Evolutionary conservation across 2,797 vertebrate genomes (phyloP), one percentile per base, ranked within the genome.

Genomic region (Podarcis lilfordi): DNA sequence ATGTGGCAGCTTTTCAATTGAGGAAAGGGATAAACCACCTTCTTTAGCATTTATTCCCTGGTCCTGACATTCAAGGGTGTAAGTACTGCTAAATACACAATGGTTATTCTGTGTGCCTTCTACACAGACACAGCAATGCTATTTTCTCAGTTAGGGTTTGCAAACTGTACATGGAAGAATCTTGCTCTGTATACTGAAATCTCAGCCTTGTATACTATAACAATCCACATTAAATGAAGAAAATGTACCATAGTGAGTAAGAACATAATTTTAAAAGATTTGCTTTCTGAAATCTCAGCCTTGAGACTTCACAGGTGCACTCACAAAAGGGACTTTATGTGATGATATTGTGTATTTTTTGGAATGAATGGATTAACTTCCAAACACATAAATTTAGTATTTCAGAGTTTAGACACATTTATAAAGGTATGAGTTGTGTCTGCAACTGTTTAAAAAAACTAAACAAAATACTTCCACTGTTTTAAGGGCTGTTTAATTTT

Each of bases 21-120:
- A 79, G 75, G 61, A 86, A 64, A 61, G 80, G 66, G 45, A 66
- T 66, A 66, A 91, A 75, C 21, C 72, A 84, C 85, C 72, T 40
- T 66, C 23, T 77, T 89, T 71, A 78, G 45, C 37, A 27, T 90
- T 86, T 88, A 80, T 82, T 84, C 84, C 37, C 75, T 84, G 88
- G 77, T 61, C 45, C 40, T 77, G 77, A 84, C 0, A 23, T 43
- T 55, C 55, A 85, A 82, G 40, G 15, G 35, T 71, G 75, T 43
- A 72, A 64, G 59, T 43, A 75, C 7, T 64, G 19, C 78, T 82
- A 81, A 83, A 59, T 71, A 64, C 45, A 78, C 77, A 88, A 88
- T n/a, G 61, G 40, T n/a, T 0, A 1, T 85, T 90, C 78, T 91
- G 85, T 91, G 88, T 84, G 27, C 82, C 74, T 55, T 55, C 13